phyloP scores from a whole-genome alignment of 2,888 invertebrate genomes.

The Yponomeuta cagnagella region DNA sequence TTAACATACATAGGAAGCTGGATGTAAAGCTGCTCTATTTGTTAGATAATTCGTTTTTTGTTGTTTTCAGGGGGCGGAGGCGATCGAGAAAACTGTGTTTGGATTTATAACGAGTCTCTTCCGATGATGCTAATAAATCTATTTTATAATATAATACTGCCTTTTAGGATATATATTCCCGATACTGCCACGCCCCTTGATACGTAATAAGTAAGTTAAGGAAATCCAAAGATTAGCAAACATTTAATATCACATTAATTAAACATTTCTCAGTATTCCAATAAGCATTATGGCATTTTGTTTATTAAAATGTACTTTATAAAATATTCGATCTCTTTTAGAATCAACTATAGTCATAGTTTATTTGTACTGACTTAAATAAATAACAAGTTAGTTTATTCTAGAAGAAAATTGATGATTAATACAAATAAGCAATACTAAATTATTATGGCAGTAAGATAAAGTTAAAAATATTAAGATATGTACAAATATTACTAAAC shows the following conservation, averaged over 20 bases:
- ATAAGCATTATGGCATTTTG: not conserved
- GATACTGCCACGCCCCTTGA: too few relatives aligned
- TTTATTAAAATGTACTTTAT: not conserved
- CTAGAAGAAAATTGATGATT: not conserved
- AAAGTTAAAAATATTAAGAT: not conserved
- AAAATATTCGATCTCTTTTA: not conserved
- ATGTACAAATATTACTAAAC: not conserved
- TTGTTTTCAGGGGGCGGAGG: constrained; percentile 39
- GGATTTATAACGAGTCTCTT: constrained; percentile 39
- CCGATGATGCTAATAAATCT: not conserved
- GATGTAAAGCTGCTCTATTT: not conserved
- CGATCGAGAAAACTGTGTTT: constrained; percentile 40
- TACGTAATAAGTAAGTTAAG: not conserved
- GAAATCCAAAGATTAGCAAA: not conserved
- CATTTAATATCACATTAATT: constrained; percentile 2
- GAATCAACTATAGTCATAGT: not conserved
- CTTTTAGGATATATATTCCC: too few relatives aligned
- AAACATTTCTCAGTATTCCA: not conserved
- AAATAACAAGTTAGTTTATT: not conserved
- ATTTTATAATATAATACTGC: too few relatives aligned
- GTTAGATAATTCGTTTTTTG: not conserved
- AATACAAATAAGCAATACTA: not conserved
- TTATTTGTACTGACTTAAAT: not conserved
- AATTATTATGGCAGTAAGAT: not conserved
- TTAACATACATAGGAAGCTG: too few relatives aligned